Evolutionary conservation across 2,888 invertebrate species (phyloP).

Genomic region (Cephus pygmeus): DNA sequence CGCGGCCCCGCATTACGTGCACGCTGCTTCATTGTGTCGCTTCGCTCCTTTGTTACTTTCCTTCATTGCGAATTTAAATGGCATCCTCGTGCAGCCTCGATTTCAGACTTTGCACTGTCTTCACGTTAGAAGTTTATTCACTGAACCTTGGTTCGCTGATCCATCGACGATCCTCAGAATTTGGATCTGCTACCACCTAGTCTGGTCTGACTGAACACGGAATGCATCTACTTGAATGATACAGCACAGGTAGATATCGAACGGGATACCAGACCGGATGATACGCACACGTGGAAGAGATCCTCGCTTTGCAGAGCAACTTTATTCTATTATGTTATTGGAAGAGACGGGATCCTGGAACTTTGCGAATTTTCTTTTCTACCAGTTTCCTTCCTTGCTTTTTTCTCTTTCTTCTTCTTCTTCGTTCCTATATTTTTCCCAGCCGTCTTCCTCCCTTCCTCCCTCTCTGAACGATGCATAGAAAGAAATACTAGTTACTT

Average conservation of each 20-base stretch:
- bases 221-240: neutral
- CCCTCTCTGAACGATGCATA: neutral
- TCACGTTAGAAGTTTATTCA: too few species aligned
- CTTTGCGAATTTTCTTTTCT: neutral
- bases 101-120: too few species aligned
- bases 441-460: neutral
- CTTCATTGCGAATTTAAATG: constrained; percentile 45
- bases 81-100: neutral
- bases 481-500: constrained; percentile 1
- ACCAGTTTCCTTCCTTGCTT: neutral
- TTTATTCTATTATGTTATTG: constrained; percentile 27
- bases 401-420: neutral
- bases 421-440: neutral
- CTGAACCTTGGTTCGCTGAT: neutral
- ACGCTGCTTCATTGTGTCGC: constrained; percentile 18
- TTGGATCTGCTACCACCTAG: neutral
- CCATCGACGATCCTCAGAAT: neutral
- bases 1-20: neutral
- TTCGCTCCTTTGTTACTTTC: constrained; percentile 46
- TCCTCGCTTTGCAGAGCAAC: constrained; percentile 18
- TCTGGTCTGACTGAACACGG: neutral
- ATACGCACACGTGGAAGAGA: neutral
- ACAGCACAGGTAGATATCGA: neutral
- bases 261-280: neutral
- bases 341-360: neutral